These are phyloP conservation scores for Pseudolaguvia tuberculata DNA, from an alignment of 2,113 vertebrate genomes.

Conservation along the genomic window DNA sequence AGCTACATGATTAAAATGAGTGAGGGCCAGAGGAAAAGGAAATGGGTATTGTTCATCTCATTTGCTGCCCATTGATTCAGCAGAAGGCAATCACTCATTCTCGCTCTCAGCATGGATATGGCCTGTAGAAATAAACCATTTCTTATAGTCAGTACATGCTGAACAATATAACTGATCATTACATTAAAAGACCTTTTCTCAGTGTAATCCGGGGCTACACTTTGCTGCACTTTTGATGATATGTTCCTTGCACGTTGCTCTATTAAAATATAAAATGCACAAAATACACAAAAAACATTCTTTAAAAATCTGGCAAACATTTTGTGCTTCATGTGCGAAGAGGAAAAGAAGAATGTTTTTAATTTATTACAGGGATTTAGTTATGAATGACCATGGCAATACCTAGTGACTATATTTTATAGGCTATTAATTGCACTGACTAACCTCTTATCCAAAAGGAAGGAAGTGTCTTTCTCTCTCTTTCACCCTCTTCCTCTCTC, in stretches of 20 bases:
- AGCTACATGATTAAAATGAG: constrained; percentile 38
- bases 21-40: constrained; percentile 49
- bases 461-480: constrained; percentile 24
- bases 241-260: constrained; percentile 1
- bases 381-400: constrained; percentile 47
- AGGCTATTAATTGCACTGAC: constrained; percentile 62
- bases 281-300: background rate
- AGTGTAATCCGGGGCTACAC: constrained; percentile 26
- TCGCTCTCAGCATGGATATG: constrained; percentile 45
- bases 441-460: constrained; percentile 47
- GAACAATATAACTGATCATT: constrained; percentile 30
- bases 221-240: constrained; percentile 7
- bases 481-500: constrained; percentile 6
- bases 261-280: constrained; percentile 6
- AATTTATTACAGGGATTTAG: constrained; percentile 4
- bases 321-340: constrained; percentile 36
- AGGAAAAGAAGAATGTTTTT: constrained; percentile 49
- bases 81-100: constrained; percentile 38
- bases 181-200: constrained; percentile 26
- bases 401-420: constrained; percentile 62
- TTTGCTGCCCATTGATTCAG: constrained; percentile 62
- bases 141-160: constrained; percentile 30
- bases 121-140: constrained; percentile 41
- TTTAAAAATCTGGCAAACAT: constrained; percentile 34
- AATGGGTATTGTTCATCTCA: constrained; percentile 62